phyloP scores from a whole-genome alignment of 1,140 invertebrate genomes.

The Delia radicum region DNA sequence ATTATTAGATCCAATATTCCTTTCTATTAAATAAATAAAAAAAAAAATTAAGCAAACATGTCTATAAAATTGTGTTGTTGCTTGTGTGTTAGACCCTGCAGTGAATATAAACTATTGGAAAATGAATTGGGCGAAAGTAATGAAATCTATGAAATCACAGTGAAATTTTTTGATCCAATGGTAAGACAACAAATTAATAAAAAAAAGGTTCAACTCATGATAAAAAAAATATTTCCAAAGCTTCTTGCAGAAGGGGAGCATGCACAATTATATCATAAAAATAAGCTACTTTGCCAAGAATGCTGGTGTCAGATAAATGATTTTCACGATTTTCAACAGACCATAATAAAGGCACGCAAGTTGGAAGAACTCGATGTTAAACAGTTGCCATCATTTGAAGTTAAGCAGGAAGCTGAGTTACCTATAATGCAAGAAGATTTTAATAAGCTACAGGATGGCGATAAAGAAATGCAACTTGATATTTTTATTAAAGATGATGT shows the following conservation, averaged over 20 bases:
- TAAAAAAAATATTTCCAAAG: not conserved
- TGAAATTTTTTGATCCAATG: slow-evolving; percentile 9
- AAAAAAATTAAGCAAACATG: not conserved
- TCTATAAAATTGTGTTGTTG: not conserved
- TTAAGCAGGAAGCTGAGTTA: not conserved
- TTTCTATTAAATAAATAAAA: not conserved
- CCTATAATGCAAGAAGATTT: not conserved
- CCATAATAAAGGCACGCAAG: not conserved
- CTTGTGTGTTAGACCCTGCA: not conserved
- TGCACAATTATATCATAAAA: not conserved
- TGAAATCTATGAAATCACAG: not conserved
- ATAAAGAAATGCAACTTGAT: not conserved
- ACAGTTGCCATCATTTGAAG: not conserved
- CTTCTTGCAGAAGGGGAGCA: not conserved
- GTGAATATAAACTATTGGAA: not conserved
- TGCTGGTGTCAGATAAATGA: slow-evolving; percentile 23
- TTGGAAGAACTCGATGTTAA: not conserved
- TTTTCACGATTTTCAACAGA: slow-evolving; percentile 13
- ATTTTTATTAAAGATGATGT: not conserved
- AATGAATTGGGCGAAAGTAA: not conserved
- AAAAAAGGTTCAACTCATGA: too few relatives aligned
- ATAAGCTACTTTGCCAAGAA: not conserved
- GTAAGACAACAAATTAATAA: not conserved
- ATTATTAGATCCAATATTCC: too few relatives aligned
- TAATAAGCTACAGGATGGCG: not conserved